A percentile compares a stretch with the other conserved stretches of the same genome.
These are phyloP conservation scores for Anoplius nigerrimus DNA, from an alignment of 2,888 invertebrate genomes.

Conservation along the genomic window DNA sequence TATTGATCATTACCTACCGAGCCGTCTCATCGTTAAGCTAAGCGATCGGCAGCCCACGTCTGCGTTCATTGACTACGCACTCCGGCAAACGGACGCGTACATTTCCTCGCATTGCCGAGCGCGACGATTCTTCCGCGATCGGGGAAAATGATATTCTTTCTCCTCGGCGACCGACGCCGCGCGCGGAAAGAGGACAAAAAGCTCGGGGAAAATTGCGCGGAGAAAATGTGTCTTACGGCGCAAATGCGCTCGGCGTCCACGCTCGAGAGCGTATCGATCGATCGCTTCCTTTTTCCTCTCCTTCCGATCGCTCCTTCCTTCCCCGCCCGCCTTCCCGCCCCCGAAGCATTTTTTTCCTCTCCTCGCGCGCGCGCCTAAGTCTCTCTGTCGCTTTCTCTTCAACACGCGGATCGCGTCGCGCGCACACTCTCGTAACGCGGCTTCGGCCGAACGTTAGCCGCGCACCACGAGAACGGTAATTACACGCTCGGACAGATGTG, in stretches of 20 bases:
- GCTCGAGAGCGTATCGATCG: constrained; percentile 19
- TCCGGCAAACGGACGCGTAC: too few species aligned
- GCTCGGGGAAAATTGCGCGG: constrained; percentile 22
- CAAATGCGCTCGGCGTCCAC: constrained; percentile 35
- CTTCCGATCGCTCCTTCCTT: constrained; percentile 11
- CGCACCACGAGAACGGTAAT: too few species aligned
- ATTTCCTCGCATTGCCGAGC: too few species aligned
- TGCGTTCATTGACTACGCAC: too few species aligned
- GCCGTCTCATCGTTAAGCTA: too few species aligned
- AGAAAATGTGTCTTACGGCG: constrained; percentile 33
- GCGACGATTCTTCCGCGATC: constrained; percentile 3
- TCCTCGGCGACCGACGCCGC: too few species aligned
- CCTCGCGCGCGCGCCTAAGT: constrained; percentile 1
- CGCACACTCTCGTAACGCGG: background rate
- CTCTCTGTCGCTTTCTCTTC: constrained; percentile 46
- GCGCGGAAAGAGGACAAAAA: constrained; percentile 1
- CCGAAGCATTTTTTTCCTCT: background rate
- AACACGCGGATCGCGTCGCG: constrained; percentile 14
- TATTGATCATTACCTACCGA: too few species aligned
- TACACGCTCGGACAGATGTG: too few species aligned
- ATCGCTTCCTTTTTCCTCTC: constrained; percentile 33
- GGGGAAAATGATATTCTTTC: background rate
- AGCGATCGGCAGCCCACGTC: too few species aligned
- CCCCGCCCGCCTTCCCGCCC: too few species aligned
- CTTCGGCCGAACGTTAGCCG: too few species aligned